Evolutionary conservation across 2,888 invertebrate genomes (phyloP).

Genomic region (Chironomus tentans): DNA sequence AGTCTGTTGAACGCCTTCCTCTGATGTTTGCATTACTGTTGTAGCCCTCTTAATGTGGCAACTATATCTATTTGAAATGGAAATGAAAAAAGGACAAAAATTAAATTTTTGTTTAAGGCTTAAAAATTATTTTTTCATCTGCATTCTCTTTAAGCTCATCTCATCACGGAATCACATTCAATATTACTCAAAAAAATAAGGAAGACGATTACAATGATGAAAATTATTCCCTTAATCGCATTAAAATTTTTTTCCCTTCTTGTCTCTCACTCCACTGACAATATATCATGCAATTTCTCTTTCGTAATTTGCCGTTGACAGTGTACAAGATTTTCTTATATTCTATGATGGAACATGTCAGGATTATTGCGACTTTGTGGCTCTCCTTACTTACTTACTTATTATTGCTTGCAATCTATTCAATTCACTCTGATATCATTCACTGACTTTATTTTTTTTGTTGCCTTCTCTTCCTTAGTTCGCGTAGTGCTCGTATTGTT

Average conservation of each 20-base stretch:
- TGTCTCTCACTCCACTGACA: not conserved
- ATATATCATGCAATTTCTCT: not conserved
- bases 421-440: not conserved
- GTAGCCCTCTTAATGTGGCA: conserved; percentile 19
- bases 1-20: conserved; percentile 25
- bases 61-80: conserved; percentile 2
- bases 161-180: not conserved
- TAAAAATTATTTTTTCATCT: not conserved
- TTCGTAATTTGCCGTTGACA: not conserved
- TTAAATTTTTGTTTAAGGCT: not conserved
- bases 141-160: too few relatives aligned
- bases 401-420: not conserved
- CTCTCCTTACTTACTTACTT: not conserved
- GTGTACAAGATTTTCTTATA: not conserved
- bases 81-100: not conserved
- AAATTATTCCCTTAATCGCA: conserved; percentile 16
- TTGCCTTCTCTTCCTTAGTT: not conserved
- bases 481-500: not conserved
- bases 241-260: conserved; percentile 1
- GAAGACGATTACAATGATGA: not conserved
- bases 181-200: conserved; percentile 11
- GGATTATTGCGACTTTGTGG: not conserved
- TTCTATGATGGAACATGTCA: not conserved
- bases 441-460: not conserved
- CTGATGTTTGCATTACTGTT: conserved; percentile 23